Percentiles rank a stretch among this genome's conserved stretches.
Conservation (phyloP, 2,888 invertebrate genomes). For the Eulithis prunata region DNA sequence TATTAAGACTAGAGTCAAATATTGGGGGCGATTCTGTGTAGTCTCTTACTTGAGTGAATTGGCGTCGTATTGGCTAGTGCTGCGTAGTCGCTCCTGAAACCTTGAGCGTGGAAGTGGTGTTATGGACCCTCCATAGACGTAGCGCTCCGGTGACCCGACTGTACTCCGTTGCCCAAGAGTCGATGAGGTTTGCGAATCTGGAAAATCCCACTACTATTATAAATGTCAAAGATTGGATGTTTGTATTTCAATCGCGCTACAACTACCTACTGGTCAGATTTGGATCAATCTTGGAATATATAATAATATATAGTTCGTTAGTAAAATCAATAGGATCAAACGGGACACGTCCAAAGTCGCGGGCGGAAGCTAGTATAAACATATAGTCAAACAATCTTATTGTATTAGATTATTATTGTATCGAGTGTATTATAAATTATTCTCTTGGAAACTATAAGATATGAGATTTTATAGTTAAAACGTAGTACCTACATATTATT, state of each 20-base stretch:
- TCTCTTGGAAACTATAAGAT: background rate
- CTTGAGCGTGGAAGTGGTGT: slow-evolving; percentile 83
- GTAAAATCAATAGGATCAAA: too few species aligned
- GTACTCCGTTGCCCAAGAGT: slow-evolving; percentile 63
- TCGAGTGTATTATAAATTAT: too few species aligned
- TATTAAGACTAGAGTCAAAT: too few species aligned
- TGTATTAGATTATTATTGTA: too few species aligned
- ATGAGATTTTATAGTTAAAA: too few species aligned
- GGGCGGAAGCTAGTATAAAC: background rate
- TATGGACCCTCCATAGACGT: slow-evolving; percentile 83
- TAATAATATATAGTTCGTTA: too few species aligned
- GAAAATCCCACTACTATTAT: slow-evolving; percentile 4
- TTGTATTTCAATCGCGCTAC: too few species aligned
- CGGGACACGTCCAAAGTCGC: too few species aligned
- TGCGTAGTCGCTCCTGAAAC: slow-evolving; percentile 78
- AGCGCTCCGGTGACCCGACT: slow-evolving; percentile 74
- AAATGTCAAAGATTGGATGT: too few species aligned
- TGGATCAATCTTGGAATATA: too few species aligned
- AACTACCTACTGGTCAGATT: too few species aligned
- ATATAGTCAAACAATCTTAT: background rate
- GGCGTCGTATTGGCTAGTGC: slow-evolving; percentile 73
- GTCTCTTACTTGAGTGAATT: slow-evolving; percentile 63
- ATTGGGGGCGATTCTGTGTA: background rate
- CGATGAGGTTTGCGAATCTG: slow-evolving; percentile 62
- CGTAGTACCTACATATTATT: too few species aligned